A percentile compares a stretch with the other conserved stretches of the same genome.
These are phyloP conservation scores for Tetheella fluctuosa DNA, from an alignment of 2,888 invertebrate genomes.

Conservation along the genomic window DNA sequence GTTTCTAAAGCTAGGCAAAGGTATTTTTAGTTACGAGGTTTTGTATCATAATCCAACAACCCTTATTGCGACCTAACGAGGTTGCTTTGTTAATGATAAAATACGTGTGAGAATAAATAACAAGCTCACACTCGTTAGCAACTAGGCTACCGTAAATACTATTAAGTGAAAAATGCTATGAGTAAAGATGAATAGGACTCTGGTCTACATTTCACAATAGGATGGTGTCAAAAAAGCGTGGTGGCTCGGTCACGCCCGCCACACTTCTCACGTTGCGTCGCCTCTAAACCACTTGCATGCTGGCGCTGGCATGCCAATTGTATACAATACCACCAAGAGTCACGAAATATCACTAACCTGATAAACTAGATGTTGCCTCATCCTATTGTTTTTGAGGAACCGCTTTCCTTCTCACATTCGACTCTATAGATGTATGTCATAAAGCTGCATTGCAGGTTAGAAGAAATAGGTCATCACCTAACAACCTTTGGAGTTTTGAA, in stretches of 20 bases:
- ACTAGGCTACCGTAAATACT: conserved; percentile 4
- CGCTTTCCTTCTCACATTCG: conserved; percentile 44
- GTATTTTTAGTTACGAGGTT: not conserved
- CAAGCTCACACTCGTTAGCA: not conserved
- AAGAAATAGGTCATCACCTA: conserved; percentile 69
- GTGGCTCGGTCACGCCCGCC: conserved; percentile 11
- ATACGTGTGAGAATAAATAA: not conserved
- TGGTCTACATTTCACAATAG: conserved; percentile 11
- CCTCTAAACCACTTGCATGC: conserved; percentile 11
- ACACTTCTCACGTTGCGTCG: conserved; percentile 18
- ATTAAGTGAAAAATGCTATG: conserved; percentile 1
- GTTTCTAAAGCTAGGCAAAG: not conserved
- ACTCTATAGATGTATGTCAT: conserved; percentile 18
- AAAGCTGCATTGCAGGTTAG: conserved; percentile 74
- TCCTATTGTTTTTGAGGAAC: conserved; percentile 38
- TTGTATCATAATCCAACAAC: not conserved
- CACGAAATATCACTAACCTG: conserved; percentile 37
- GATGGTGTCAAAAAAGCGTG: conserved; percentile 7
- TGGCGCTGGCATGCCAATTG: conserved; percentile 17
- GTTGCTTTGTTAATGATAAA: not conserved
- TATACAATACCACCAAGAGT: conserved; percentile 28
- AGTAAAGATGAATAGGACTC: conserved; percentile 8
- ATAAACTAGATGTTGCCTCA: conserved; percentile 33
- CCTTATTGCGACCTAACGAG: not conserved
- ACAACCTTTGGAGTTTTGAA: conserved; percentile 41